These are phyloP conservation scores for Bubo scandiacus DNA, from an alignment of 2,113 vertebrate species.

Conservation along the genomic window DNA sequence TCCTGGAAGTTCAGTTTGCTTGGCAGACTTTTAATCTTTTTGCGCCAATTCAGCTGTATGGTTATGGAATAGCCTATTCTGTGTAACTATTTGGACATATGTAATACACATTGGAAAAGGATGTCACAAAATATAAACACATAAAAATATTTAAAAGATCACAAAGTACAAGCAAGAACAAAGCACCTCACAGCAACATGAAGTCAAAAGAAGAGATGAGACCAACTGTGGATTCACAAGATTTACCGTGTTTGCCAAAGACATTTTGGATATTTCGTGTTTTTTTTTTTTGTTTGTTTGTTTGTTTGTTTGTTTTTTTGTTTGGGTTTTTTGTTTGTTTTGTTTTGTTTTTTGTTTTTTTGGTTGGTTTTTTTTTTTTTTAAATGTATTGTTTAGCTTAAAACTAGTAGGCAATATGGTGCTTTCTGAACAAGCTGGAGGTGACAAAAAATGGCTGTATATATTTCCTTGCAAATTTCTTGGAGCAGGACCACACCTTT, in stretches of 20 bases:
- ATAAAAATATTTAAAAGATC: conserved; percentile 14
- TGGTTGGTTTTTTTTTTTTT: not conserved
- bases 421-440: not conserved
- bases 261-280: not conserved
- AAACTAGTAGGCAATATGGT: not conserved
- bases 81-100: not conserved
- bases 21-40: not conserved
- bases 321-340: too few relatives aligned
- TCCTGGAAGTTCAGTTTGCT: not conserved
- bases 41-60: not conserved
- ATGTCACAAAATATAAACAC: not conserved
- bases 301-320: too few relatives aligned
- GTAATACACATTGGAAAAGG: not conserved
- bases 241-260: not conserved
- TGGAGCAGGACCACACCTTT: not conserved
- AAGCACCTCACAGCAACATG: not conserved
- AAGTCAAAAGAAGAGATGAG: conserved; percentile 37
- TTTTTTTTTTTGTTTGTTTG: too few relatives aligned
- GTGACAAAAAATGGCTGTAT: not conserved
- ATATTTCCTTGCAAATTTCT: not conserved
- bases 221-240: not conserved
- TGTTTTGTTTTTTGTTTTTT: not conserved
- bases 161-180: conserved; percentile 22
- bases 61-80: not conserved
- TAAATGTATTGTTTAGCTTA: not conserved